Evolutionary conservation across 2,797 vertebrate genomes (phyloP), one percentile per base, ranked within the genome.

Genomic region (Amazonetta brasiliensis): DNA sequence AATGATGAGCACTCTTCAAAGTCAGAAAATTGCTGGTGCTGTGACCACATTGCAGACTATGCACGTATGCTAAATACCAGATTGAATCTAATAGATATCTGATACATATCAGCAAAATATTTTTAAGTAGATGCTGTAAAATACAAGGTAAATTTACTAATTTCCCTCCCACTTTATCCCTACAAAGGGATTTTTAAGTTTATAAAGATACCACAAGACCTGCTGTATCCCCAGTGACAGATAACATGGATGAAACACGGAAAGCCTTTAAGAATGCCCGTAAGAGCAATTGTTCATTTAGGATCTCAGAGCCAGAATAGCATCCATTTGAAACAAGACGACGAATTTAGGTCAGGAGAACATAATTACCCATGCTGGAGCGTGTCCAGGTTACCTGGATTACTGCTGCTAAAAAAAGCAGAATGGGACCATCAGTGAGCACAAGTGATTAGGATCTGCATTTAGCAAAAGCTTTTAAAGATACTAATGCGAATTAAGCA

Each of bases 321-420:
- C 4, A 92, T 31, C 33, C 44, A 44, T 71, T 21, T 74, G 89
- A 93, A 94, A 64, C 60, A 68, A 9, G 46, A 30, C 31, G 75
- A 60, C 41, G 84, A 95, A 97, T 94, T 93, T 54, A 94, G 95
- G 94, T 90, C 95, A 96, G 92, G 56, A 87, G 92, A 85, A 71
- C 21, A 1, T 91, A 89, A 97, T 95, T 95, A 97, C 54, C 64
- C 92, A 80, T 48, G 48, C 48, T 97, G 95, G 96, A 93, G 73
- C 28, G 83, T 60, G 90, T 82, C 94, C 96, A 97, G 81, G 92
- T 93, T 93, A 95, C 95, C 92, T 95, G 96, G 95, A 97, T 97
- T 97, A 97, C 74, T 58, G 37, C 44, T 64, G 89, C 95, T 94
- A 97, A 92, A 90, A 95, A 95, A 95, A 96, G 90, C 81, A 72